Evolutionary conservation across 2,888 invertebrate species (phyloP).

Genomic region (Melangyna quadrimaculata): DNA sequence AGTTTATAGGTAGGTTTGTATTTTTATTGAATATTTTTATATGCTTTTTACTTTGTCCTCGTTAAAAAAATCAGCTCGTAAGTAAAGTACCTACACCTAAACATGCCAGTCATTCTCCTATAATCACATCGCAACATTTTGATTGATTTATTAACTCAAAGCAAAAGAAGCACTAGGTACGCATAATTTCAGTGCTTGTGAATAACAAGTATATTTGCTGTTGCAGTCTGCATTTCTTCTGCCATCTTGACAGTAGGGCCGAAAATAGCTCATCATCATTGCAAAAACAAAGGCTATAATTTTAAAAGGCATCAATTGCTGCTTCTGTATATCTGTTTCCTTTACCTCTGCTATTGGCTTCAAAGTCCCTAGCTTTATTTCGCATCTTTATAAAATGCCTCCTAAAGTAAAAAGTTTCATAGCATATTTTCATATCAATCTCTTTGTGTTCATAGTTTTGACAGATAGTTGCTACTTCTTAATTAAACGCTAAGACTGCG

Average conservation of each 20-base stretch:
- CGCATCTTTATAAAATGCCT: background rate
- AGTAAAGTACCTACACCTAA: too few species aligned
- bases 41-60: too few species aligned
- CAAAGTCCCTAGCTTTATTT: background rate
- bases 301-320: slow-evolving; percentile 38
- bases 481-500: slow-evolving; percentile 27
- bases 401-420: slow-evolving; percentile 20
- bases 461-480: slow-evolving; percentile 55
- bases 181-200: background rate
- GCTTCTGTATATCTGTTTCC: too few species aligned
- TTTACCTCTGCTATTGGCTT: background rate
- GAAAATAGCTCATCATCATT: slow-evolving; percentile 17
- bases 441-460: slow-evolving; percentile 9
- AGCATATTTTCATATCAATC: slow-evolving; percentile 29
- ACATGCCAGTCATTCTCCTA: too few species aligned
- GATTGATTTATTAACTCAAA: too few species aligned
- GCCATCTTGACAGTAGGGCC: background rate
- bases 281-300: slow-evolving; percentile 21
- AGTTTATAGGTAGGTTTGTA: too few species aligned
- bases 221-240: background rate
- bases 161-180: background rate
- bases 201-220: too few species aligned
- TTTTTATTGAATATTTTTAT: too few species aligned
- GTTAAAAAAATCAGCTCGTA: too few species aligned
- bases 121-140: too few species aligned